Evolutionary conservation across 2,888 invertebrate species (phyloP), one percentile per base, ranked within the genome.

Genomic region (Leptopterna dolabrata): DNA sequence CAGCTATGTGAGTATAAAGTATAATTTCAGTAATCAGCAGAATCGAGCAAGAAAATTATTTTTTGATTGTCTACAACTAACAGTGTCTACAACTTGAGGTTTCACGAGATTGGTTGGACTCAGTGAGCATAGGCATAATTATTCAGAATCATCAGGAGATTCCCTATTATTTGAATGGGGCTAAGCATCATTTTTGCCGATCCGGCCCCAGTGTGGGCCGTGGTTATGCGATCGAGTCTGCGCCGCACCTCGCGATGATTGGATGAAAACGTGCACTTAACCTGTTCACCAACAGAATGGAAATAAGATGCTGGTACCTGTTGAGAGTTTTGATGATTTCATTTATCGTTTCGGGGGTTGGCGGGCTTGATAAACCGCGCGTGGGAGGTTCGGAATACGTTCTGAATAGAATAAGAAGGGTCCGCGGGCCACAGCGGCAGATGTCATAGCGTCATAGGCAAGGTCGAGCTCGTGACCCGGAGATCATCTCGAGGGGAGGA

Each of bases 401-500:
- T 63, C 63, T 6, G 63, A 63, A 63, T 27, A 19, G 24, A 63
- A 63, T 24, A 63, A 63, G 24, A 7, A 7, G 7, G 16, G 30
- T 1, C 36, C n/a, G n/a, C 36, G 73, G 41, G 73, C 16, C 36
- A 16, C 36, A 30, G 19, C 30, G 19, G 36, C n/a, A 73, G 73
- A 73, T 73, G 73, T 73, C 73, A 73, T 55, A 55, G 55, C 36
- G 55, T 19, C 16, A 55, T 27, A 78, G 27, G 78, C 78, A 78
- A 78, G 78, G 78, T 47, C 78, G 78, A 27, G 45, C 47, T 78
- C 78, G 78, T 78, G 78, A 78, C 78, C 78, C 47, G 78, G 47
- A 43, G 78, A 78, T 78, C 78, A 45, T 78, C 78, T 47, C 45
- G 78, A 78, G 78, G 45, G 27, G 45, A 19, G 47, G 41, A 16